Evolutionary conservation across 2,113 vertebrate genomes (phyloP).

Genomic region (Dicentrarchus labrax): DNA sequence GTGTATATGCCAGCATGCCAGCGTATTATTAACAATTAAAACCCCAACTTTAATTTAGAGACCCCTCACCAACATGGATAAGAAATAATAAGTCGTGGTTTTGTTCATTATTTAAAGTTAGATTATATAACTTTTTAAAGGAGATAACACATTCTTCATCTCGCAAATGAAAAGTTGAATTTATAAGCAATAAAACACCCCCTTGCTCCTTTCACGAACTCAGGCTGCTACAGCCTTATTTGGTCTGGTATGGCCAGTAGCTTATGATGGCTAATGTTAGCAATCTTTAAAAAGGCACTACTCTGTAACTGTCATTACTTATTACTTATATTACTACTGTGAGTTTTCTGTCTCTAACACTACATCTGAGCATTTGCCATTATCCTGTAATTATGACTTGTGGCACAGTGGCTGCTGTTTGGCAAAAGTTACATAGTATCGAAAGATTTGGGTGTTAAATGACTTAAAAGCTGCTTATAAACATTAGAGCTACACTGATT

Average conservation of each 20-base stretch:
- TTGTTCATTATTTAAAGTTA: not conserved
- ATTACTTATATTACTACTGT: not conserved
- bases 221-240: not conserved
- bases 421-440: not conserved
- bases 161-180: not conserved
- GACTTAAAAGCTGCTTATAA: not conserved
- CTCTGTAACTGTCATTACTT: not conserved
- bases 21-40: conserved; percentile 6
- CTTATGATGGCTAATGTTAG: not conserved
- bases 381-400: not conserved
- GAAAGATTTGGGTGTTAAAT: not conserved
- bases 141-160: not conserved
- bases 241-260: not conserved
- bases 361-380: not conserved
- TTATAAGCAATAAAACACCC: not conserved
- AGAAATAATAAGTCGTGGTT: not conserved
- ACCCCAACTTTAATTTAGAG: conserved; percentile 8
- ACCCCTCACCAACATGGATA: not conserved
- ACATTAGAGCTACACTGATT: not conserved
- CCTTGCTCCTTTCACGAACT: not conserved
- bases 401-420: not conserved
- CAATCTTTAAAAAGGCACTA: not conserved
- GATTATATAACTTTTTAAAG: not conserved
- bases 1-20: not conserved
- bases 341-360: too few relatives aligned